These are phyloP conservation scores for Heliconius congener DNA, from an alignment of 1,140 invertebrate genomes.

Conservation along the genomic window DNA sequence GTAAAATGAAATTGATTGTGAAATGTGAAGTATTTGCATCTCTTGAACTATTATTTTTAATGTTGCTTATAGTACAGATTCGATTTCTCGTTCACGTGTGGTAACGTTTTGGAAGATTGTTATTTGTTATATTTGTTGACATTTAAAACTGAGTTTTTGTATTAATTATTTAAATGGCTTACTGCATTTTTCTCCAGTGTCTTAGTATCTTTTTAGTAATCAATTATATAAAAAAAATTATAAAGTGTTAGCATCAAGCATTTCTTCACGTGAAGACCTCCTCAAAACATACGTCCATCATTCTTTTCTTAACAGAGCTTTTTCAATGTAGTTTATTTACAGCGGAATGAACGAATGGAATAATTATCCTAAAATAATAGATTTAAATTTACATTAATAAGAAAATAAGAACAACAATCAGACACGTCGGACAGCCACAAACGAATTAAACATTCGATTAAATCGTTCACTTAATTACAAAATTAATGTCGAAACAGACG, in stretches of 20 bases:
- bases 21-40: constrained; percentile 59
- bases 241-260: no score
- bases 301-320: no score
- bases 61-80: constrained; percentile 44
- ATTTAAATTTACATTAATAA: constrained; percentile 23
- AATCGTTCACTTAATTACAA: constrained; percentile 65
- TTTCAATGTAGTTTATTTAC: neutral
- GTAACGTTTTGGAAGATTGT: neutral
- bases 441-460: constrained; percentile 68
- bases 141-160: neutral
- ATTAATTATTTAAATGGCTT: no score
- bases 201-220: no score
- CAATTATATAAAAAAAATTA: no score
- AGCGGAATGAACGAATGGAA: neutral
- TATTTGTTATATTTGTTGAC: neutral
- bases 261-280: no score
- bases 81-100: constrained; percentile 24
- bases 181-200: no score
- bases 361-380: neutral
- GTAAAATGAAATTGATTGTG: constrained; percentile 43
- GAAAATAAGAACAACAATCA: constrained; percentile 47
- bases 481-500: constrained; percentile 60
- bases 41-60: constrained; percentile 41
- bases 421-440: constrained; percentile 50
- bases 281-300: no score